These are phyloP conservation scores for Cydia pomonella DNA, from an alignment of 1,140 invertebrate genomes.

Conservation along the genomic window DNA sequence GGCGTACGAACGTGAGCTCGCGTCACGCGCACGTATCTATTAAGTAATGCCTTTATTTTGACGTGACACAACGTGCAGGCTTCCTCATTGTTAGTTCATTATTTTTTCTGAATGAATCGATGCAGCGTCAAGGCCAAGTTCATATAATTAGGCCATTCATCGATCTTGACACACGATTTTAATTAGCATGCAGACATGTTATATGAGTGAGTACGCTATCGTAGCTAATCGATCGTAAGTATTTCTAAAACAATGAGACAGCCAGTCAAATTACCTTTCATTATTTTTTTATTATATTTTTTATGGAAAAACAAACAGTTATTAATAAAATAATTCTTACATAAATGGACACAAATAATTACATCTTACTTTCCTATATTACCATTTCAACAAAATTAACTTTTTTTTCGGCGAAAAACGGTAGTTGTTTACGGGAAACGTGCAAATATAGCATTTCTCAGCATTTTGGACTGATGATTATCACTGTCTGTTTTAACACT, in stretches of 20 bases:
- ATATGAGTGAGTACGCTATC: background rate
- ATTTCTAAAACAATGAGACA: background rate
- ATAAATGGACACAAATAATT: no score
- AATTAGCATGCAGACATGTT: background rate
- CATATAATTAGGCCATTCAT: slow-evolving; percentile 17
- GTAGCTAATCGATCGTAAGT: background rate
- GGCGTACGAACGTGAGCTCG: slow-evolving; percentile 51
- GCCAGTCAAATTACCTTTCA: background rate
- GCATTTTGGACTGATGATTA: no score
- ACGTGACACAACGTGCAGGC: slow-evolving; percentile 56
- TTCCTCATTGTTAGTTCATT: slow-evolving; percentile 53
- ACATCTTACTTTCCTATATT: no score
- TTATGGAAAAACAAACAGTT: no score
- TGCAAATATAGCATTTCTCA: no score
- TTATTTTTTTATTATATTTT: no score
- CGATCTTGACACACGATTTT: slow-evolving; percentile 30
- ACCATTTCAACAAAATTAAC: no score
- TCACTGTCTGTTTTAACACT: no score
- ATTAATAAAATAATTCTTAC: no score
- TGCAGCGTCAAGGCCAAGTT: slow-evolving; percentile 29
- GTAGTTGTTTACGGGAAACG: no score
- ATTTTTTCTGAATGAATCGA: slow-evolving; percentile 32
- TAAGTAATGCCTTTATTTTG: slow-evolving; percentile 60
- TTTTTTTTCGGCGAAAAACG: no score
- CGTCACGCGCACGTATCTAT: slow-evolving; percentile 47